Percentiles rank a stretch among this genome's conserved stretches.
Conservation (phyloP, 2,113 vertebrate genomes). For the Neolamprologus brichardi region DNA sequence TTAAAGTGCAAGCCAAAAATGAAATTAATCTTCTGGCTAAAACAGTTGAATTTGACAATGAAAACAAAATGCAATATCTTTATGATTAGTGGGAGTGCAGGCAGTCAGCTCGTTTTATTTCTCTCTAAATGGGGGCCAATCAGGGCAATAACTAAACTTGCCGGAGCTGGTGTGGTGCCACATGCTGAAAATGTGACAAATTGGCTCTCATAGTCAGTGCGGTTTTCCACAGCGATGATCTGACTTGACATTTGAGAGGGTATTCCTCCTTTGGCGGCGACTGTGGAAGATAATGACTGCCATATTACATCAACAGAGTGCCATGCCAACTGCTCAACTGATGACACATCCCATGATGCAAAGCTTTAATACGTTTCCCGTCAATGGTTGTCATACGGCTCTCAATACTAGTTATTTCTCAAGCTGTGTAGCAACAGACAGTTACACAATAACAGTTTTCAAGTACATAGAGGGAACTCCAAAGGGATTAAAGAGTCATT, state of each 20-base stretch:
- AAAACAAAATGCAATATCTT: slow-evolving; percentile 16
- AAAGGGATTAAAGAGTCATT: slow-evolving; percentile 3
- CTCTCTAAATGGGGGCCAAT: slow-evolving; percentile 28
- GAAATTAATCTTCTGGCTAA: neutral
- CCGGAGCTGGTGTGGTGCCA: slow-evolving; percentile 25
- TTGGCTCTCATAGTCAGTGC: slow-evolving; percentile 31
- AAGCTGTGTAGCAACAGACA: slow-evolving; percentile 12
- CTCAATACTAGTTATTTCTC: slow-evolving; percentile 16
- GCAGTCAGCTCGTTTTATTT: slow-evolving; percentile 3
- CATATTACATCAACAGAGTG: slow-evolving; percentile 70
- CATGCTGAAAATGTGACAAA: slow-evolving; percentile 47
- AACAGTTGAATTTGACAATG: slow-evolving; percentile 13
- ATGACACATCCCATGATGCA: slow-evolving; percentile 62
- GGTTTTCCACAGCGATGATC: slow-evolving; percentile 50
- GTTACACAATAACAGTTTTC: slow-evolving; percentile 23
- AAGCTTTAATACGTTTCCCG: slow-evolving; percentile 40
- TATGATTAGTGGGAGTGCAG: slow-evolving; percentile 8
- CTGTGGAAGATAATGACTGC: slow-evolving; percentile 61
- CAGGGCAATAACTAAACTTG: slow-evolving; percentile 21
- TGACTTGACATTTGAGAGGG: slow-evolving; percentile 60
- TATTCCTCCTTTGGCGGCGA: slow-evolving; percentile 57
- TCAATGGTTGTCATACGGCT: slow-evolving; percentile 44
- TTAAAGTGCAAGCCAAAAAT: neutral
- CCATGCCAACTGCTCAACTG: slow-evolving; percentile 51
- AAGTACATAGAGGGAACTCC: neutral